Evolutionary conservation across 2,888 invertebrate species (phyloP), one percentile per base, ranked within the genome.

Genomic region (Scaptomyza parva): DNA sequence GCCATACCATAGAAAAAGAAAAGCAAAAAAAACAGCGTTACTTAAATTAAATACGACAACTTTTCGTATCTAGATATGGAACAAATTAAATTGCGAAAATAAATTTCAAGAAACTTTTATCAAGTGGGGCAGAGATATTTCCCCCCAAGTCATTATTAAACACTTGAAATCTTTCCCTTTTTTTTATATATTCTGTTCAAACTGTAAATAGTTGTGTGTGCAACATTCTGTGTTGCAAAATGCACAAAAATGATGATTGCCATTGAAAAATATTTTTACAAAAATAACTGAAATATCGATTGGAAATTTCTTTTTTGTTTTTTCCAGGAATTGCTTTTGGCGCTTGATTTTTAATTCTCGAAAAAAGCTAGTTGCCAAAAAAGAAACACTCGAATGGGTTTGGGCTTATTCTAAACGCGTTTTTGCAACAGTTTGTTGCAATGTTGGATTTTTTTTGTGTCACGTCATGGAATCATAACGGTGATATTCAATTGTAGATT

Each of bases 31-130:
- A 58, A 60, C 30, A 45, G 39, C 43, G 39, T 57, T 54, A 61
- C 58, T 61, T 35, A 55, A 74, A 70, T 73, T 61, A 54, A 61
- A 69, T 58, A 40, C 64, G 53, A 61, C 41, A 43, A 58, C 2
- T 30, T 47, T 44, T 33, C 48, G 35, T 57, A 60, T 48, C 41
- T 40, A 48, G 39, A 60, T 52, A 44, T 71, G 52, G 33, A 20
- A 43, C 47, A 33, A 22, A 45, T 47, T 22, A 11, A 35, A 35
- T 18, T 5, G 37, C n/a, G n/a, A n/a, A 9, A 9, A 3, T 17
- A 37, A 37, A 37, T 37, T 17, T 37, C 37, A 7, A 1, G 1
- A 17, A 37, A 37, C 37, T 37, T 37, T 37, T 17, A 17, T 17
- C 37, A 37, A 35, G 7, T 8, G 7, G n/a, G 0, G 8, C 2